phyloP scores from a whole-genome alignment of 2,113 vertebrate genomes.

The Ceyx cyanopectus region DNA sequence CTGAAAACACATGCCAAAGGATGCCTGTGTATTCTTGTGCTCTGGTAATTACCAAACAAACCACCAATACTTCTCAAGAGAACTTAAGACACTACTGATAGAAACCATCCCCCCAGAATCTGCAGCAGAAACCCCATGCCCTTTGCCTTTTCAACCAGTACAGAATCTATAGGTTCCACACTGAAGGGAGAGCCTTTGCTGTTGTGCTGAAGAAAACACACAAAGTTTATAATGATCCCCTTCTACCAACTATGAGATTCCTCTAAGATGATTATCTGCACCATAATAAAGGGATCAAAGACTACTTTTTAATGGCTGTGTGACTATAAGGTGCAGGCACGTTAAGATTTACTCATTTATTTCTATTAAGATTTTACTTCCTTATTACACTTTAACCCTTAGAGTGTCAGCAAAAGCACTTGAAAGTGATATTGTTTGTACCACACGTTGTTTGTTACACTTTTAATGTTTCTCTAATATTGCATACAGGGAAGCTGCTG shows the following conservation, averaged over 20 bases:
- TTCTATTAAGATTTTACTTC: background rate
- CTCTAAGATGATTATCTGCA: background rate
- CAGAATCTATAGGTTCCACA: background rate
- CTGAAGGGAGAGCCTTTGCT: background rate
- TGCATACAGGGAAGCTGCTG: background rate
- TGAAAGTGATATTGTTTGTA: background rate
- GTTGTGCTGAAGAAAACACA: background rate
- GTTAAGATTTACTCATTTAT: background rate
- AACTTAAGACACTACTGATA: accelerated
- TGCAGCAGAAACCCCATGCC: background rate
- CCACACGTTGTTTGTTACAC: background rate
- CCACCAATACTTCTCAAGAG: background rate
- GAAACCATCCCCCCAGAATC: background rate
- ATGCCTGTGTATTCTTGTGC: background rate
- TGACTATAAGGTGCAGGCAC: background rate
- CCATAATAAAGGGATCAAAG: background rate
- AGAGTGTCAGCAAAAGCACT: background rate
- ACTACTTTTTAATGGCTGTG: background rate
- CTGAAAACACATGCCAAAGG: background rate
- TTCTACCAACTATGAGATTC: background rate
- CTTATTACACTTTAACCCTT: background rate
- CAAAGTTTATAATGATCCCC: background rate
- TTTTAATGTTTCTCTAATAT: background rate
- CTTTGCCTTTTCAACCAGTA: background rate
- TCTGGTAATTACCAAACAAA: background rate